Conservation (phyloP, 2,113 vertebrate genomes). For the Nothobranchius furzeri region DNA sequence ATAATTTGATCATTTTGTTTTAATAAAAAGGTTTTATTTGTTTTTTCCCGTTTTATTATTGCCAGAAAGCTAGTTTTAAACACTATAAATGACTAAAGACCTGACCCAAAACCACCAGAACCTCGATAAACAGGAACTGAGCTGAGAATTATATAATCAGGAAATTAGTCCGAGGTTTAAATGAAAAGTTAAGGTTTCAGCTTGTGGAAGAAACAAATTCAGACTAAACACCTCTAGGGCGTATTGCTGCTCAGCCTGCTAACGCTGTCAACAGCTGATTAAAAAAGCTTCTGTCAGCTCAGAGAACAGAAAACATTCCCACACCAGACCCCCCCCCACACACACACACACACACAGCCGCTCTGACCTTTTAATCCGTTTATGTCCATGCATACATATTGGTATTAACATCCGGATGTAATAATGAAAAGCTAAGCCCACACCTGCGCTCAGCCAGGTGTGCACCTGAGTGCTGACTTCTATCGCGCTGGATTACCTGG, state of each 20-base stretch:
- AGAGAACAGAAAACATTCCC: slow-evolving; percentile 29
- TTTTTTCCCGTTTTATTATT: too few relatives aligned
- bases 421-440: slow-evolving; percentile 67
- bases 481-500: slow-evolving; percentile 83
- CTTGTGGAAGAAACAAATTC: too few relatives aligned
- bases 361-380: slow-evolving; percentile 71
- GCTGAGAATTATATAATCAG: too few relatives aligned
- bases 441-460: slow-evolving; percentile 43
- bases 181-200: too few relatives aligned
- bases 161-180: too few relatives aligned
- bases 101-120: too few relatives aligned
- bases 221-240: too few relatives aligned
- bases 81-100: too few relatives aligned
- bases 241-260: neutral
- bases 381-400: slow-evolving; percentile 78
- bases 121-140: too few relatives aligned
- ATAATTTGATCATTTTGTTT: too few relatives aligned
- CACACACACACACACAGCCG: slow-evolving; percentile 9
- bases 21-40: too few relatives aligned
- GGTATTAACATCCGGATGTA: slow-evolving; percentile 64
- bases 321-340: slow-evolving; percentile 24
- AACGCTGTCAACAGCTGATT: slow-evolving; percentile 13
- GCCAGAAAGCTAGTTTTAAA: too few relatives aligned
- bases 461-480: slow-evolving; percentile 48
- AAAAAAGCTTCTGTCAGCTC: slow-evolving; percentile 14